phyloP scores from a whole-genome alignment of 37 sponge, comb jelly and placozoan species.

The Amphimedon queenslandica region DNA sequence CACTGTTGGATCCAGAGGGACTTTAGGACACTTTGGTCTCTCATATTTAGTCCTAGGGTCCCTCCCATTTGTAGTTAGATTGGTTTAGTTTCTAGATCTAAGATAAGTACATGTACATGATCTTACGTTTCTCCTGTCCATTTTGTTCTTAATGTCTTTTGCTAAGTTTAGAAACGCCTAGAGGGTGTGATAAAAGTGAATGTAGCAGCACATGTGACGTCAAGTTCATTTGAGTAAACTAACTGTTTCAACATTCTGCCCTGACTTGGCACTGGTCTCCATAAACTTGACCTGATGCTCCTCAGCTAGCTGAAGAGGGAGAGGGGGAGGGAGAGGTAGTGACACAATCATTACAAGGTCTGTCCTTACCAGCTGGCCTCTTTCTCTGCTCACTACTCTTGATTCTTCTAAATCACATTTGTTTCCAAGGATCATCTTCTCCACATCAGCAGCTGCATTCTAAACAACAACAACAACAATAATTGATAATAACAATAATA shows the following conservation, averaged over 20 bases:
- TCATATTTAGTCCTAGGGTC: no score
- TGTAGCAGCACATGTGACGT: neutral
- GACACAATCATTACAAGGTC: neutral
- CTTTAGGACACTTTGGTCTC: no score
- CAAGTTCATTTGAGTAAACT: neutral
- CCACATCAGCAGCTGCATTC: slow-evolving; percentile 98
- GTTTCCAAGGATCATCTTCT: slow-evolving; percentile 98
- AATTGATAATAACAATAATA: no score
- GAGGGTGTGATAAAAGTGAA: neutral
- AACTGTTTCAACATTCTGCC: slow-evolving; percentile 89
- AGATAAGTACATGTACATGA: no score
- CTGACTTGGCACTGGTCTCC: slow-evolving; percentile 96
- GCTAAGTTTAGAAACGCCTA: slow-evolving; percentile 92
- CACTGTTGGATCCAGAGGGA: no score
- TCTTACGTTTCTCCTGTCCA: slow-evolving; percentile 85
- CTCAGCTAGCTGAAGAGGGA: slow-evolving; percentile 76
- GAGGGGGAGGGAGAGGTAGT: neutral
- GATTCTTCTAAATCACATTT: slow-evolving; percentile 96
- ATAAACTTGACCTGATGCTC: slow-evolving; percentile 95
- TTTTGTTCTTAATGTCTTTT: slow-evolving; percentile 95
- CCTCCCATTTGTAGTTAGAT: no score
- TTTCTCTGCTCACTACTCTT: slow-evolving; percentile 85
- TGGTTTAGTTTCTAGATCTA: no score
- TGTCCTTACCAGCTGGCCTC: slow-evolving; percentile 76
- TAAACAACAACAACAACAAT: slow-evolving; percentile 16